Base-by-base conservation (phyloP, 2,797 vertebrate genomes). In the Myripristis murdjan region DNA sequence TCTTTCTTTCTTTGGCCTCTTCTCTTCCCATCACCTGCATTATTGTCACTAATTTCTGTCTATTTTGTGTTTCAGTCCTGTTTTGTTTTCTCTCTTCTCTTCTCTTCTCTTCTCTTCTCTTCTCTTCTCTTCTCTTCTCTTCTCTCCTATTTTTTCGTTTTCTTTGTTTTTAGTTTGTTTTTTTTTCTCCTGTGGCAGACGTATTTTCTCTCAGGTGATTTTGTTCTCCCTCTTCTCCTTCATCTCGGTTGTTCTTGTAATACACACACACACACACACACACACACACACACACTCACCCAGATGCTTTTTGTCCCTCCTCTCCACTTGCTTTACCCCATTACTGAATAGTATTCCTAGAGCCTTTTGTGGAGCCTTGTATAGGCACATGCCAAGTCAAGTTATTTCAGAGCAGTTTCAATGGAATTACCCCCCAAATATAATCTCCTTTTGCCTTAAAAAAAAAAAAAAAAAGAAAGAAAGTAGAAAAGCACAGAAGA, bases 361-460 rank as follows among this genome's bases (percentile, higher is more conserved):
- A 90, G 89, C 59, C 88, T 78, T 91, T 92, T 92, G 91, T 92
- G 65, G 48, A 81, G 85, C 73, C 71, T 81, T 92, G 90, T 91
- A 91, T 89, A 85, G 89, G 88, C 91, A 90, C 91, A 92, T 91
- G 90, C 88, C 90, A 88, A 91, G 89, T 91, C 88, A 90, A 91
- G 90, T 91, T 90, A 88, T 89, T 91, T 91, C 84, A 78, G 84
- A 82, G 84, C 20, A 51, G 60, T 87, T 89, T 91, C 85, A 90
- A 83, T 89, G 86, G 88, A 87, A 89, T 91, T 89, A 90, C 82
- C 79, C 82, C 82, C 84, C 85, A 75, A 85, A 33, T 91, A 91
- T 90, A 89, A 91, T 91, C 86, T 88, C 87, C 83, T 75, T 85
- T 73, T 77, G 75, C 63, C 12, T n/a, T n/a, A n/a, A n/a, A 33